Evolutionary conservation across 2,797 vertebrate species (phyloP), one percentile per base, ranked within the genome.

Genomic region (Anguilla pacifica): DNA sequence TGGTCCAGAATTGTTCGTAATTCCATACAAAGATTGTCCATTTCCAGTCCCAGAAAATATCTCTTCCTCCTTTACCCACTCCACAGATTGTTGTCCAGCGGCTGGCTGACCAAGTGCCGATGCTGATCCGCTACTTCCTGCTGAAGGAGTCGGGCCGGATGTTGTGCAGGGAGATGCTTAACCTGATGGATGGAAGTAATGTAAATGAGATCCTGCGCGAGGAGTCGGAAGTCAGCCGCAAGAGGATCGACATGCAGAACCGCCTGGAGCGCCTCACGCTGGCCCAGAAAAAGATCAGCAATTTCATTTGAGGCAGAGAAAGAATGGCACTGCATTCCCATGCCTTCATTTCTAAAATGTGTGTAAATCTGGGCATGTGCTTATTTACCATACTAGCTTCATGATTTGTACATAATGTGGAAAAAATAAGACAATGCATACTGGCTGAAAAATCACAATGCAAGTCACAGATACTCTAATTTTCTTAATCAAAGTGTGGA

Each of bases 91-190:
- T 91, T 25, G 84, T 89, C 13, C 91, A 89, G 17, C 94, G 95
- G 70, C 91, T 97, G 83, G 86, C 93, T 87, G 95, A 93, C 61
- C 96, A 97, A 86, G 89, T 97, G 31, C 95, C 96, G 7, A 89
- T 96, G 88, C 91, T 96, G 91, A 94, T 97, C 89, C 91, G 93
- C 11, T 96, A 91, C 91, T 95, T 90, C 87, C 35, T 95, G 49
- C 93, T 97, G 17, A 87, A 92, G 22, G 91, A 93, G 13, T 95
- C 92, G 0, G 91, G 92, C 4, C 87, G 91, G 1, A 17, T 86
- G 0, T 88, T 97, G 51, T 92, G 95, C 88, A 92, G 61, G 0
- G 25, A 89, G 57, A 94, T 96, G 94, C 49, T 97, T 49, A 91
- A 93, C 1, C 94, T 97, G 64, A 31, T 97, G 22, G 95, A 96